Base-by-base conservation (phyloP, 2,797 vertebrate species). In the Jordanella pulchra region DNA sequence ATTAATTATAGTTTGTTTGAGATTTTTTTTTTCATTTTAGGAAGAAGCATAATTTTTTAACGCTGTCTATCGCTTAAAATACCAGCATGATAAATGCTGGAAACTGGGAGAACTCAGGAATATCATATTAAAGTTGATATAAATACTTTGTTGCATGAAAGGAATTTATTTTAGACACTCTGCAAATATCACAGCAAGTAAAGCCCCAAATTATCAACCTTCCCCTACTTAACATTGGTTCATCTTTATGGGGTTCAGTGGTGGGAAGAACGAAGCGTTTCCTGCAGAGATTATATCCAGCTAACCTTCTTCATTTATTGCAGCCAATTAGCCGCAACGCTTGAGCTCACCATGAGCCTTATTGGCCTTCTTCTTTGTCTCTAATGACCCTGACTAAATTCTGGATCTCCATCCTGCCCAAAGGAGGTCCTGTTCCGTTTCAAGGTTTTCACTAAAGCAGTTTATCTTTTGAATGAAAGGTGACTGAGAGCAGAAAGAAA, bases 231-330 rank as follows among this genome's bases (percentile, higher is more conserved):
- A 27, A 21, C 7, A 28, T 65, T 44, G 12, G 74, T 55, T 72
- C 23, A 44, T 42, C 39, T 63, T 63, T 63, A 23, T 15, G 23
- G 13, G 39, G 60, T 25, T 42, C 23, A 63, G 60, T 25, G 81
- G 82, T 76, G 82, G 68, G 77, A 83, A 75, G 78, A 77, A 65
- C 44, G 79, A 75, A 60, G 80, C 44, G 42, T 69, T 61, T 61
- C 30, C 84, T 82, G 84, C 77, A 81, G 82, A 89, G 90, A 92
- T 93, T 91, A 92, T 85, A 94, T 92, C 90, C 61, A 78, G 78
- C 77, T 88, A 86, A 91, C 92, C 87, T 90, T 83, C 90, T 88
- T 90, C 84, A 84, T 90, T 93, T 87, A 93, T 91, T 86, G 78
- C 80, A 42, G 87, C 87, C 87, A 93, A 94, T 93, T 93, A 94